Base-by-base conservation (phyloP, 2,113 vertebrate species). In the Hystrix brachyura region DNA sequence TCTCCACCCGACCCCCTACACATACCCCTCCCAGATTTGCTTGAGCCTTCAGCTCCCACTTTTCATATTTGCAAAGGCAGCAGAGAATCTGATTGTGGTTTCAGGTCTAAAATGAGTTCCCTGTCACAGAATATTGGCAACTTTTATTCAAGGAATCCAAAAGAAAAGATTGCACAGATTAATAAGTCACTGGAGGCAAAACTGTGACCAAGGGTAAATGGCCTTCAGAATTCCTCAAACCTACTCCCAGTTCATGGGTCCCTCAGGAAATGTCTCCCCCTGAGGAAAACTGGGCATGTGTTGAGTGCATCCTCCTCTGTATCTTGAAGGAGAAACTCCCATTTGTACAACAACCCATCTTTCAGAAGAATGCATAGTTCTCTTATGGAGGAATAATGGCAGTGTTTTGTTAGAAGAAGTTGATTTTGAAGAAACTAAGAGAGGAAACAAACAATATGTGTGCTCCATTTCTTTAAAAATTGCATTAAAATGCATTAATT, bases 351-450 rank as follows among this genome's bases (percentile, higher is more conserved):
- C 0, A 14, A 76, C n/a, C 62, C 23, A 4, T 34, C 23, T 81
- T 76, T 38, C 48, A 55, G 65, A 90, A 81, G 14, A 34, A 60
- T 65, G 43, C 6, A 55, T 12, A 32, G 25, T 65, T 91, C 38
- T 64, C 83, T 59, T 29, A 62, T 15, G 19, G 43, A 76, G 34
- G 32, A 83, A 51, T 13, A 21, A 43, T 43, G 23, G 19, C 57
- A 43, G n/a, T 19, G 10, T 43, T 53, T 78, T 65, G n/a, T 87
- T 79, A 79, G 19, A 59, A 93, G 19, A 62, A 32, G 51, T 59
- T 79, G 62, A 87, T 67, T 95, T 65, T 38, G 69, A 51, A 91
- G 55, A 91, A 87, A 76, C 43, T 81, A 43, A 86, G 53, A 46
- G 43, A 71, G 21, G 10, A 62, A 62, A 51, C 60, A 43, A 87